Evolutionary conservation across 2,888 invertebrate species (phyloP), one percentile per base, ranked within the genome.

Genomic region (Trypoxylon attenuatum): DNA sequence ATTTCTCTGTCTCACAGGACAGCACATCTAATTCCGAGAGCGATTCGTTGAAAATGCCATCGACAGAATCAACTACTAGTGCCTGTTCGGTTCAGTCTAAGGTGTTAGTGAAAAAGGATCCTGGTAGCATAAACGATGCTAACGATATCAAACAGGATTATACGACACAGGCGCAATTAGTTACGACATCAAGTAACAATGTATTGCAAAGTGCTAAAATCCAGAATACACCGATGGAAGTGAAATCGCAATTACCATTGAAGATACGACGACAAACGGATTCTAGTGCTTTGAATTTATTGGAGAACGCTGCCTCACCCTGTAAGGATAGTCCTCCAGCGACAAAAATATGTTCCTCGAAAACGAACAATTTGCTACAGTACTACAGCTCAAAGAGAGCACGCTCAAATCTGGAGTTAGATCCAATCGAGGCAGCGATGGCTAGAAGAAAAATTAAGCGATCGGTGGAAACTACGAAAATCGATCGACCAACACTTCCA

Each of bases 321-420:
- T 82, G 83, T 57, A 83, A 83, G 15, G 86, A 87, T 41, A 85
- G 84, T 45, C 87, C 86, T 0, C 86, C 87, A 0, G 80, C 83
- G 0, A 59, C 63, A 1, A 84, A 85, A 19, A 19, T 82, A 0
- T 10, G 0, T 22, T 29, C 57, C 1, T 19, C 43, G 0, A 25
- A 42, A 0, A 21, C 18, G 1, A 51, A 16, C 5, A 59, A 52
- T 10, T 60, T 66, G 0, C 22, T 81, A 5, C 73, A 70, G 16
- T 82, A 82, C 53, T 84, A 78, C 56, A 80, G 77, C 21, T 81
- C 85, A 0, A 87, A 87, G 58, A 76, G 86, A 39, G 60, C 80
- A 4, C 73, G 81, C n/a, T 77, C 78, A n/a, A 77, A 67, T 6
- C 46, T 81, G 53, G 84, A 84, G 3, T 25, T 64, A 0, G 79